Percentiles rank a stretch among this genome's conserved stretches.
Evolutionary conservation across 2,113 vertebrate genomes (phyloP).

Genomic region (Mus spicilegus): DNA sequence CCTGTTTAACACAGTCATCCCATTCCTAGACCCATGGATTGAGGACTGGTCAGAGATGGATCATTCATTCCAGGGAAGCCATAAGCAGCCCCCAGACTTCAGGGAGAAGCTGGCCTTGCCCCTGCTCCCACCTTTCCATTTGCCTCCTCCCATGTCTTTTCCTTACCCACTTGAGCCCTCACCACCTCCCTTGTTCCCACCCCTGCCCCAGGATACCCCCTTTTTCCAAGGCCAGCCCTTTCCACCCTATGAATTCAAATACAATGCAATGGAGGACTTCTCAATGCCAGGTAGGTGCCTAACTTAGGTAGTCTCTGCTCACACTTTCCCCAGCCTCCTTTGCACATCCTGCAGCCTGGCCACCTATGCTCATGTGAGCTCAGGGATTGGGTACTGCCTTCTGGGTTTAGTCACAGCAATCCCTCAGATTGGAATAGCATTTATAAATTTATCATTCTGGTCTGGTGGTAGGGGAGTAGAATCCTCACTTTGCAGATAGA

Average conservation of each 20-base stretch:
- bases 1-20: conserved; percentile 60
- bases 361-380: background rate
- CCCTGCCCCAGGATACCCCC: conserved; percentile 68
- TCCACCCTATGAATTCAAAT: conserved; percentile 67
- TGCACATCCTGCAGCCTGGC: background rate
- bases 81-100: conserved; percentile 65
- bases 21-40: conserved; percentile 69
- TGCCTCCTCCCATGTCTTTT: conserved; percentile 58
- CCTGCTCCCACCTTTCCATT: conserved; percentile 28
- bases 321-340: background rate
- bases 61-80: conserved; percentile 71
- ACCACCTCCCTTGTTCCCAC: conserved; percentile 70
- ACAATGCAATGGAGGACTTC: conserved; percentile 70
- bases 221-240: conserved; percentile 75
- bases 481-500: background rate
- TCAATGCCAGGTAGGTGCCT: conserved; percentile 50
- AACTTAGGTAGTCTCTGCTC: conserved; percentile 60
- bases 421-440: background rate
- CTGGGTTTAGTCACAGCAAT: background rate
- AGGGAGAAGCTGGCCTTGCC: conserved; percentile 67
- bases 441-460: background rate
- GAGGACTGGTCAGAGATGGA: conserved; percentile 72
- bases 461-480: background rate
- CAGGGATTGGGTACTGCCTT: background rate
- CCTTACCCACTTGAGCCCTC: conserved; percentile 65